Percentiles rank a stretch among this genome's conserved stretches.
phyloP scores from a whole-genome alignment of 1,140 invertebrate species.

The Drosophila mayri region DNA sequence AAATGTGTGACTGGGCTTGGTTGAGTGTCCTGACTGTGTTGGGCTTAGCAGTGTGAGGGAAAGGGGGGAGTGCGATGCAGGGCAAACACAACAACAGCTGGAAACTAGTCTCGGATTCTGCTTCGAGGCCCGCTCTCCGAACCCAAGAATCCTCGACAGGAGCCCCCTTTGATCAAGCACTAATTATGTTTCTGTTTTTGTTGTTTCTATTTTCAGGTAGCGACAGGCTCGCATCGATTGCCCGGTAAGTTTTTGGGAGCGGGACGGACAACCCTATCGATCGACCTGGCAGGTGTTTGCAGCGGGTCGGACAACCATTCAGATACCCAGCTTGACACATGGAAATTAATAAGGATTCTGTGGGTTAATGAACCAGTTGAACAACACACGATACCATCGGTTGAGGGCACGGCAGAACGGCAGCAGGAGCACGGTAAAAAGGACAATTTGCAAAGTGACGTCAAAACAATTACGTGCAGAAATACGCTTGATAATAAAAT shows the following conservation, averaged over 20 bases:
- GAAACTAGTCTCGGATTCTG: not conserved
- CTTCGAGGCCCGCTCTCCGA: conserved; percentile 4
- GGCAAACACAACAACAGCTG: conserved; percentile 17
- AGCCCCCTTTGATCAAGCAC: not conserved
- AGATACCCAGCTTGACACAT: conserved; percentile 21
- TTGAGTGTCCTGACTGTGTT: not conserved
- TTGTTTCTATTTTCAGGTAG: conserved; percentile 33
- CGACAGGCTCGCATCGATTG: conserved; percentile 5
- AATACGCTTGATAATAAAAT: conserved; percentile 82
- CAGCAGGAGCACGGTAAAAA: conserved; percentile 32
- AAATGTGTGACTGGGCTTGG: not conserved
- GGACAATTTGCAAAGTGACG: conserved; percentile 79
- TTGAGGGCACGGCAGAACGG: conserved; percentile 9
- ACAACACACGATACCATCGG: conserved; percentile 25
- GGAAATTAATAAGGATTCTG: conserved; percentile 62
- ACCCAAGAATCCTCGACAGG: not conserved
- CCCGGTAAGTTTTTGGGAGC: conserved; percentile 19
- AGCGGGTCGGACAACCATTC: conserved; percentile 46
- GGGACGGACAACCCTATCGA: conserved; percentile 7
- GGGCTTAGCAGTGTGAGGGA: not conserved
- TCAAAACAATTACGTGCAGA: conserved; percentile 82
- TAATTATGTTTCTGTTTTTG: conserved; percentile 9
- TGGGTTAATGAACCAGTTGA: conserved; percentile 67
- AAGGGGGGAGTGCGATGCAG: conserved; percentile 20
- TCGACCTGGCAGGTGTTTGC: conserved; percentile 49